A percentile compares a stretch with the other conserved stretches of the same genome.
Evolutionary conservation across 2,888 invertebrate genomes (phyloP).

Genomic region (Troides helena): DNA sequence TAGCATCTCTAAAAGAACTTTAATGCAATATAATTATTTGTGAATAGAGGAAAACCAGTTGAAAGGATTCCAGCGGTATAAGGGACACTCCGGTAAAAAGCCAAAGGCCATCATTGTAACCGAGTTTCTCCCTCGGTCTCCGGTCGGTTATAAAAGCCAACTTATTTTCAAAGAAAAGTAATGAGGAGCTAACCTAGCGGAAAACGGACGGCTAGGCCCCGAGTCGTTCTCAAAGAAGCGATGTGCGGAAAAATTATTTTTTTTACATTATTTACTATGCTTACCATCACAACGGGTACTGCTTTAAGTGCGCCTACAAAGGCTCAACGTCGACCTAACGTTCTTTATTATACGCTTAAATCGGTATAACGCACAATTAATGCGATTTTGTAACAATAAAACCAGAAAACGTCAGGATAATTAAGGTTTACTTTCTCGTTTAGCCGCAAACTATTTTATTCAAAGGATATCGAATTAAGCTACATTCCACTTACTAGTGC

Average conservation of each 20-base stretch:
- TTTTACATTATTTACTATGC: conserved; percentile 59
- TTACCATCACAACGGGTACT: conserved; percentile 51
- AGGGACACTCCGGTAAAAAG: conserved; percentile 57
- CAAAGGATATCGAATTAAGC: not conserved
- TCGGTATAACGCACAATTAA: conserved; percentile 58
- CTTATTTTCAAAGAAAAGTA: conserved; percentile 73
- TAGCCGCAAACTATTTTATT: not conserved
- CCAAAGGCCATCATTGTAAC: conserved; percentile 71
- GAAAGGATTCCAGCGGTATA: conserved; percentile 55
- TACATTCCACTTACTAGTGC: too few relatives aligned
- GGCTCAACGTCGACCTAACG: conserved; percentile 48
- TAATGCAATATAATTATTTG: conserved; percentile 67
- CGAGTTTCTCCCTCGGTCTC: conserved; percentile 66
- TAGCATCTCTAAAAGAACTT: conserved; percentile 54
- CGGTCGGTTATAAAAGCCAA: conserved; percentile 69
- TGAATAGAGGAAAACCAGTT: conserved; percentile 57
- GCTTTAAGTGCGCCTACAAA: conserved; percentile 55
- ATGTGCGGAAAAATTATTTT: conserved; percentile 61
- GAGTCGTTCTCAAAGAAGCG: conserved; percentile 51
- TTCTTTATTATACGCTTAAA: conserved; percentile 62
- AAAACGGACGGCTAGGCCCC: conserved; percentile 61
- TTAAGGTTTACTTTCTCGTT: not conserved
- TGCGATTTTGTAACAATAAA: conserved; percentile 49
- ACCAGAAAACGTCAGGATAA: not conserved
- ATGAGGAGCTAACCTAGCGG: conserved; percentile 77